These are phyloP conservation scores for Hirtodrosophila trivittata DNA, from an alignment of 2,888 invertebrate genomes.

Conservation along the genomic window DNA sequence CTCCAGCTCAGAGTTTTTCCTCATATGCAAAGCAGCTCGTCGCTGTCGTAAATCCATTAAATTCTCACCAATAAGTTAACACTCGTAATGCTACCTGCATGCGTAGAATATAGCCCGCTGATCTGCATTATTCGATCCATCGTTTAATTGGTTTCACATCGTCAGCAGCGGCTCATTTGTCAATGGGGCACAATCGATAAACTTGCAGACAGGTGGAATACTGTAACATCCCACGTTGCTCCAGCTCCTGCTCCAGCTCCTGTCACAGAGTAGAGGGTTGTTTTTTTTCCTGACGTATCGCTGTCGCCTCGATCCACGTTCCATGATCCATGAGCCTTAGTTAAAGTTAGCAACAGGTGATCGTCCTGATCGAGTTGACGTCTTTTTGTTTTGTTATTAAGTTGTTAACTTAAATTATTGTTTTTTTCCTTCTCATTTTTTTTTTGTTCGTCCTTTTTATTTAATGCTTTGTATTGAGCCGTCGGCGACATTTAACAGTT, in stretches of 20 bases:
- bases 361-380: constrained; percentile 67
- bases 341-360: constrained; percentile 73
- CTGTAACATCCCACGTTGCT: constrained; percentile 51
- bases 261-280: constrained; percentile 34
- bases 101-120: neutral
- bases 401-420: constrained; percentile 80
- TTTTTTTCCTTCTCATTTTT: constrained; percentile 44
- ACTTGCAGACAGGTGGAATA: constrained; percentile 80
- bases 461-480: constrained; percentile 41
- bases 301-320: constrained; percentile 22
- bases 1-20: too few relatives aligned
- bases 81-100: constrained; percentile 10
- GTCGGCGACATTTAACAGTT: constrained; percentile 78
- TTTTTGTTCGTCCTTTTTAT: constrained; percentile 42
- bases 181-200: constrained; percentile 75
- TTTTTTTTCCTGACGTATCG: constrained; percentile 18
- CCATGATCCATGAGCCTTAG: neutral
- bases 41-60: constrained; percentile 46
- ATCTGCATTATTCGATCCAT: constrained; percentile 59
- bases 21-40: constrained; percentile 34
- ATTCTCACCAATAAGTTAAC: constrained; percentile 44
- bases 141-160: constrained; percentile 80
- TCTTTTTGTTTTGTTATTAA: constrained; percentile 80
- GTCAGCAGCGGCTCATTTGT: constrained; percentile 76
- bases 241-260: neutral